A percentile compares a stretch with the other conserved stretches of the same genome.
These are phyloP conservation scores for Tineola bisselliella DNA, from an alignment of 2,888 invertebrate species.

Conservation along the genomic window DNA sequence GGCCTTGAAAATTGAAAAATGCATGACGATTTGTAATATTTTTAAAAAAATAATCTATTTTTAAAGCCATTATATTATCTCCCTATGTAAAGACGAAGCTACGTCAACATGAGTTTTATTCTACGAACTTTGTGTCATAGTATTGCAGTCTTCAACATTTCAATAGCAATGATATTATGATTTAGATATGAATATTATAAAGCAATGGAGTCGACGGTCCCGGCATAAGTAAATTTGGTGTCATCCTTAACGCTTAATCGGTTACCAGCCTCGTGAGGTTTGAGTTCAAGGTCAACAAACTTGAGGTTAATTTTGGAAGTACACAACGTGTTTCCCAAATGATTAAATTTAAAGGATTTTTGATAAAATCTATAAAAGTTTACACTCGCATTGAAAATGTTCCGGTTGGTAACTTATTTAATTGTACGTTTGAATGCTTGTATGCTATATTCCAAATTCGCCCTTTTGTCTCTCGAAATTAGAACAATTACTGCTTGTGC, in stretches of 20 bases:
- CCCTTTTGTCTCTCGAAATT: not conserved
- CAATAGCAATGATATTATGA: too few species aligned
- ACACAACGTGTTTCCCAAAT: not conserved
- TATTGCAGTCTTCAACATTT: too few species aligned
- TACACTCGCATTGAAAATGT: not conserved
- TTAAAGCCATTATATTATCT: not conserved
- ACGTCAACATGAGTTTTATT: too few species aligned
- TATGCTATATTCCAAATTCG: not conserved
- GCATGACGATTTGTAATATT: too few species aligned
- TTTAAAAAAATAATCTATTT: not conserved
- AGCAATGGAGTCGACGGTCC: not conserved
- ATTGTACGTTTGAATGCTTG: not conserved
- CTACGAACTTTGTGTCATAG: too few species aligned
- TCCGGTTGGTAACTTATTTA: not conserved
- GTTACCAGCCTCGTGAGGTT: not conserved
- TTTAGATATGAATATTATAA: too few species aligned
- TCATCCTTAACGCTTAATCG: not conserved
- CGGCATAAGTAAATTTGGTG: not conserved
- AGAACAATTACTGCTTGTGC: not conserved
- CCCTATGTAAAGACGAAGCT: not conserved
- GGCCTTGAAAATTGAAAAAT: too few species aligned
- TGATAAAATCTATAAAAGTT: not conserved
- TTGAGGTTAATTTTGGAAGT: not conserved
- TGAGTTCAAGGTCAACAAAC: constrained; percentile 4
- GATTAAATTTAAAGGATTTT: not conserved